These are phyloP conservation scores for Orius laevigatus DNA, from an alignment of 1,140 invertebrate genomes.

Conservation along the genomic window DNA sequence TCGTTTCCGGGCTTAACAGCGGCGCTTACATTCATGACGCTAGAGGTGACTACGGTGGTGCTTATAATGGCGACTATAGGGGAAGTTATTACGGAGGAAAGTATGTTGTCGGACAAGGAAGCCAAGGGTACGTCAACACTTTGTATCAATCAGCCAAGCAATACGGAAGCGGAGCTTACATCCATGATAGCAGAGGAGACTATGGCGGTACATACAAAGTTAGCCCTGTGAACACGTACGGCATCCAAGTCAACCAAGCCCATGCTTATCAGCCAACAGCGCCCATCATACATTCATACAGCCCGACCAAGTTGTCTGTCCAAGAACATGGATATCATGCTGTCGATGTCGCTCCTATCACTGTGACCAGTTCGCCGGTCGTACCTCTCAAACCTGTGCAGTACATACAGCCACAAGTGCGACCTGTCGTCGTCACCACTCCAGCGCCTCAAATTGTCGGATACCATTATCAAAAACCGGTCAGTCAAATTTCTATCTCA, in stretches of 20 bases:
- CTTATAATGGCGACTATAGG: slow-evolving; percentile 22
- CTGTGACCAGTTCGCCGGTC: slow-evolving; percentile 12
- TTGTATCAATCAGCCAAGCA: background rate
- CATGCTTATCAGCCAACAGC: background rate
- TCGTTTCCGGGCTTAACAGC: slow-evolving; percentile 4
- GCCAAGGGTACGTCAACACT: background rate
- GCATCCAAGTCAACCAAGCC: slow-evolving; percentile 5
- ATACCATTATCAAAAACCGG: slow-evolving; percentile 14
- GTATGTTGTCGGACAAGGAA: slow-evolving; percentile 20
- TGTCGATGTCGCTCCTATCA: slow-evolving; percentile 7
- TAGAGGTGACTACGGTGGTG: slow-evolving; percentile 6
- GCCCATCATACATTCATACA: too few relatives aligned
- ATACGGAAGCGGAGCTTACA: background rate
- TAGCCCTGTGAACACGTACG: background rate
- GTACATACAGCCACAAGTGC: slow-evolving; percentile 10
- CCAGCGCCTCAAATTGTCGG: slow-evolving; percentile 13
- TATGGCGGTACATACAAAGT: slow-evolving; percentile 18
- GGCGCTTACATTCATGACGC: slow-evolving; percentile 15
- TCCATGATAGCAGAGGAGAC: slow-evolving; percentile 23
- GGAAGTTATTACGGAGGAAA: slow-evolving; percentile 28
- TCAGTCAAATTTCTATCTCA: slow-evolving; percentile 5
- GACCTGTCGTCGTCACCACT: slow-evolving; percentile 7
- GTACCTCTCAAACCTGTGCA: slow-evolving; percentile 14
- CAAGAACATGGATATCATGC: background rate
- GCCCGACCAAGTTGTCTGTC: background rate